phyloP scores from a whole-genome alignment of 2,113 vertebrate genomes.

The Prionailurus bengalensis region DNA sequence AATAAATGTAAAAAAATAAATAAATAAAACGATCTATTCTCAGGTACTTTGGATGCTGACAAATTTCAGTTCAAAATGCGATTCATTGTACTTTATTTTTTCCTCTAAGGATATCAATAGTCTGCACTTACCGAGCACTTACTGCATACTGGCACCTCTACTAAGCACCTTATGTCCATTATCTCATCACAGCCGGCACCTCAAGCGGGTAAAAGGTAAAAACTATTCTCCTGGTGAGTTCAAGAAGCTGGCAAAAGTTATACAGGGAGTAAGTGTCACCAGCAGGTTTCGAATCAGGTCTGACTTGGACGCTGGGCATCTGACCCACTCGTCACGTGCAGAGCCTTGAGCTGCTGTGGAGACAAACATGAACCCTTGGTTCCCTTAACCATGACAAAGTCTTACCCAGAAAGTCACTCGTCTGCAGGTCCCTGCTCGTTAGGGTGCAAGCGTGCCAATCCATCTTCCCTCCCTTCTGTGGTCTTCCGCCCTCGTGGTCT shows the following conservation, averaged over 20 bases:
- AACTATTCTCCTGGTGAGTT: background rate
- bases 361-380: background rate
- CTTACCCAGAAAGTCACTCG: background rate
- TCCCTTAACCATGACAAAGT: background rate
- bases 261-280: background rate
- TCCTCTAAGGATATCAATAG: background rate
- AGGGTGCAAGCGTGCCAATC: no score
- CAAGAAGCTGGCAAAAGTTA: background rate
- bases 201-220: background rate
- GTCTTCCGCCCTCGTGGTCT: background rate
- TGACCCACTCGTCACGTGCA: background rate
- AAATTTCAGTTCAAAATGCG: background rate
- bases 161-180: background rate
- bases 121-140: background rate
- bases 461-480: background rate
- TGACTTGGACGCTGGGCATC: background rate
- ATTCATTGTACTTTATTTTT: background rate
- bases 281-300: fast-evolving
- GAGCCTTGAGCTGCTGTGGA: background rate
- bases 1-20: no score
- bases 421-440: background rate
- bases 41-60: background rate
- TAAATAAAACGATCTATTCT: background rate
- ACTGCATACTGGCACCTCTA: background rate
- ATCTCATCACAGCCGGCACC: background rate